Evolutionary conservation across 2,888 invertebrate species (phyloP), one percentile per base, ranked within the genome.

Genomic region (Hydrotaea diabolus): DNA sequence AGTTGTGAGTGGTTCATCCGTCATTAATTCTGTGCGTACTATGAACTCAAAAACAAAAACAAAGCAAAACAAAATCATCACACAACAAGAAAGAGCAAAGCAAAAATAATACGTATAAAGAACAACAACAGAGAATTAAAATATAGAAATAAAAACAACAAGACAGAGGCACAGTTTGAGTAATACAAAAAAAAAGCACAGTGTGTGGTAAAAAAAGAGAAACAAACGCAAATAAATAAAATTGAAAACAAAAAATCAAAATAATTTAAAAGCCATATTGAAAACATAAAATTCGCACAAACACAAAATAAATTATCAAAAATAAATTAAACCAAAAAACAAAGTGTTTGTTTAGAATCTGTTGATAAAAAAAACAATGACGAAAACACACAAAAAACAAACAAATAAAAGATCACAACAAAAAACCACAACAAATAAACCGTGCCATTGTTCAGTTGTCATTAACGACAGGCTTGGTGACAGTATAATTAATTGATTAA

Each of bases 11-110:
- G 46, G 36, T 64, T 26, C 64, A 53, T 76, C 59, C 69, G 77
- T 43, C 69, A 69, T 69, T 69, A 62, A 62, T 62, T 62, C 62
- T 36, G 39, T 80, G 84, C 72, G 75, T 85, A 80, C 84, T 55
- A 72, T 59, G 59, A 57, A 78, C 39, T 57, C 31, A 43, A 55
- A 64, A 31, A 31, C 31, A 31, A 31, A 31, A 53, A 31, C 59
- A 76, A 49, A 64, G 26, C 36, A 26, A 36, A 57, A 74, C 55
- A 74, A 59, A 74, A 26, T 0, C 26, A 55, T 4, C 31, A 4
- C 3, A 4, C 31, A 7, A n/a, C n/a, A 46, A 71, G 43, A 59
- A 21, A 7, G 23, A 59, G 31, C 31, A 31, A 31, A 31, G 31
- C 31, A 15, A 59, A 59, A 15, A 59, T 21, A n/a, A n/a, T n/a